Percentiles rank a stretch among this genome's conserved stretches.
phyloP scores from a whole-genome alignment of 2,797 vertebrate genomes.

The Enteromius mattozi region DNA sequence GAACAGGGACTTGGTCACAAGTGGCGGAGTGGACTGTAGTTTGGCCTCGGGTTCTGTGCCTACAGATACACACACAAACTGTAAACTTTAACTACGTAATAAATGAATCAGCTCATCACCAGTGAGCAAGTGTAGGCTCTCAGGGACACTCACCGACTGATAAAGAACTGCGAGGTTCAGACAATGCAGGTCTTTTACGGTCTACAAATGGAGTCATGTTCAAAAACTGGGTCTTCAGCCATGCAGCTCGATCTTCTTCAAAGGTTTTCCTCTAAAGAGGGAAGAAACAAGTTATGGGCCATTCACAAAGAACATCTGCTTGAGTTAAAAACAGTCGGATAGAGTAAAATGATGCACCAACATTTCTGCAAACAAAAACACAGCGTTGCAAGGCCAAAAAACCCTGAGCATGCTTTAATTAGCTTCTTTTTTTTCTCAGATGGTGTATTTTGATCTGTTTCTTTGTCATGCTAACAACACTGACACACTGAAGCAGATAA shows the following conservation, averaged over 20 bases:
- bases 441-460: not conserved
- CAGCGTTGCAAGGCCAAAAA: not conserved
- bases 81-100: not conserved
- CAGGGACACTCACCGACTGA: conserved; percentile 71
- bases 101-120: not conserved
- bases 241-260: conserved; percentile 78
- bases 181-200: conserved; percentile 71
- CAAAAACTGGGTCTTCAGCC: conserved; percentile 83
- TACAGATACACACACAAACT: conserved; percentile 47
- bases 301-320: not conserved
- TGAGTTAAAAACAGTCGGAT: not conserved
- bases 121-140: not conserved
- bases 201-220: conserved; percentile 81
- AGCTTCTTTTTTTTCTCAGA: too few relatives aligned
- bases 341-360: not conserved
- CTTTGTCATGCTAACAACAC: not conserved
- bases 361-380: not conserved
- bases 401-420: not conserved
- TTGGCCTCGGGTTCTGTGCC: conserved; percentile 78
- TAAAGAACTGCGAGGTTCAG: conserved; percentile 75
- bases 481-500: not conserved
- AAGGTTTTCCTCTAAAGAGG: conserved; percentile 75
- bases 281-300: not conserved
- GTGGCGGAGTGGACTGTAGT: conserved; percentile 65
- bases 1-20: conserved; percentile 62